Base-by-base conservation (phyloP, 2,797 vertebrate genomes). In the Halcyon badia region DNA sequence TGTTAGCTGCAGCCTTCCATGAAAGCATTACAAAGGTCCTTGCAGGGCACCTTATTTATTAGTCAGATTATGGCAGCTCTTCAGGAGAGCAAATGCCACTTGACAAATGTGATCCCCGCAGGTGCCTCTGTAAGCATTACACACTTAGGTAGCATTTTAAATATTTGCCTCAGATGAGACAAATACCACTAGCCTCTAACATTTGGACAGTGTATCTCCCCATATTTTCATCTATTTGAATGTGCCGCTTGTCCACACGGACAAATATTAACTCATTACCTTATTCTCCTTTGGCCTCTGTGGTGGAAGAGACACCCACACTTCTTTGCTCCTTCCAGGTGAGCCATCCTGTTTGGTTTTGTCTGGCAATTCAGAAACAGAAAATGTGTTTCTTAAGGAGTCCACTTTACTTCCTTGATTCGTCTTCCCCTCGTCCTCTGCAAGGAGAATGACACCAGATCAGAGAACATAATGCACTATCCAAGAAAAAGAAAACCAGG, bases 211-310 rank as follows among this genome's bases (percentile, higher is more conserved):
- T 16, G 10, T 39, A 80, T 79, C 56, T 75, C 56, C 75, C 51
- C 54, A 26, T 58, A 42, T 71, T 88, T 82, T 89, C n/a, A 62
- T 41, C 35, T 76, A 61, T 82, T 87, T 83, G 72, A 89, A 94
- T 56, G 68, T 56, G 26, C 65, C 52, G n/a, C 52, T 83, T 83
- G 75, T 57, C 39, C 60, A 69, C 54, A 48, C 7, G 31, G 78
- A 90, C 72, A 94, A 87, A 89, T 70, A 26, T 78, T 89, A 76
- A n/a, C 20, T 87, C 35, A 26, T 89, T 96, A 97, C 97, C 96
- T 97, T 51, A 14, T 96, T 96, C 70, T 96, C 92, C 65, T 92
- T 91, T 42, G 49, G 79, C 65, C 19, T 57, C 19, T 48, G 88
- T 35, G 76, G 76, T 82, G 71, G 70, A 56, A 54, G 52, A 44